Evolutionary conservation across 2,113 vertebrate species (phyloP).

Genomic region (Phainopepla nitens): DNA sequence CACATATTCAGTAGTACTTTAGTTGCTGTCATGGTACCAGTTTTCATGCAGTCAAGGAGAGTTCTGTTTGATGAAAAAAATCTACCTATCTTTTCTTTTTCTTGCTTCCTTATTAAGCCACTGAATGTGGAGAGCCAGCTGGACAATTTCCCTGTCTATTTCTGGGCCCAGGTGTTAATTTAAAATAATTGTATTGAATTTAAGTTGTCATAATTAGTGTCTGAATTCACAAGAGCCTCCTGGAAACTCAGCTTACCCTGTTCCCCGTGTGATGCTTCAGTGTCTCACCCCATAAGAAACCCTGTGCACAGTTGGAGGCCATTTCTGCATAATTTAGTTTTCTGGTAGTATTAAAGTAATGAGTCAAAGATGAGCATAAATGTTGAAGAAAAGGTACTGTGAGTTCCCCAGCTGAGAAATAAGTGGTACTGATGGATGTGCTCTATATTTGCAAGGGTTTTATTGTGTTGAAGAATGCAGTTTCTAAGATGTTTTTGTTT

Average conservation of each 20-base stretch:
- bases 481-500: background rate
- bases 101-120: background rate
- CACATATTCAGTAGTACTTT: background rate
- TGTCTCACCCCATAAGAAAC: background rate
- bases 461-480: background rate
- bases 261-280: background rate
- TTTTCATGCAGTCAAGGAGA: background rate
- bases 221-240: background rate
- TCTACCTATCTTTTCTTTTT: background rate
- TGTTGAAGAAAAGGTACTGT: background rate
- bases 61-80: background rate
- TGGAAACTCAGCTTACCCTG: background rate
- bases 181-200: background rate
- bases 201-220: background rate
- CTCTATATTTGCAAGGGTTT: background rate
- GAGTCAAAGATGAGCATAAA: conserved; percentile 12
- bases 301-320: background rate
- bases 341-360: conserved; percentile 41
- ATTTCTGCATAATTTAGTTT: conserved; percentile 14
- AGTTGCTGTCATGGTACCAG: background rate
- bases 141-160: background rate
- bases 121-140: background rate
- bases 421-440: background rate
- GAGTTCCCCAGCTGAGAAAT: conserved; percentile 1
- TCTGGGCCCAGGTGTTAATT: background rate